Evolutionary conservation across 30 jellyfish, hydroid and myxozoan species (phyloP).

Genomic region (Rhopilema esculentum): DNA sequence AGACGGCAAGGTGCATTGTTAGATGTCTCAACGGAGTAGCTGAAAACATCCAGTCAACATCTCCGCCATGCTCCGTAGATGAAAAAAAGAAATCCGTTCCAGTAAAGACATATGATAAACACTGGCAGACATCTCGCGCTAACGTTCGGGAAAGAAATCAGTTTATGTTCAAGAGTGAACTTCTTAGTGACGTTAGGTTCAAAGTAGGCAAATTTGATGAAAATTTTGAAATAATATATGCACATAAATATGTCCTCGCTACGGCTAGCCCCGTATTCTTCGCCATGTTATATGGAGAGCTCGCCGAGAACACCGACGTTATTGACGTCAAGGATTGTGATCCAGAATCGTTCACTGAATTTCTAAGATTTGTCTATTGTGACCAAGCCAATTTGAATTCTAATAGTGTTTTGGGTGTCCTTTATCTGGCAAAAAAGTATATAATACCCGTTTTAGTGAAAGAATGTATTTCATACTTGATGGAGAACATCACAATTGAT

Average conservation of each 20-base stretch:
- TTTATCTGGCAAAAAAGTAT: slow-evolving; percentile 92
- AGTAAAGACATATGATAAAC: slow-evolving; percentile 11
- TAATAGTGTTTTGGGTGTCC: slow-evolving; percentile 79
- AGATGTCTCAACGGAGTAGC: background rate
- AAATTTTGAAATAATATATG: slow-evolving; percentile 62
- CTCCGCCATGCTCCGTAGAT: background rate
- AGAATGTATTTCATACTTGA: slow-evolving; percentile 79
- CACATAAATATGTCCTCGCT: slow-evolving; percentile 92
- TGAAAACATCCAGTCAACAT: background rate
- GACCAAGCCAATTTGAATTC: slow-evolving; percentile 81
- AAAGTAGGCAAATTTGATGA: slow-evolving; percentile 73
- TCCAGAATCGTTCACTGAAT: slow-evolving; percentile 91
- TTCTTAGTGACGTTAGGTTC: slow-evolving; percentile 90
- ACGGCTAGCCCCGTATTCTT: slow-evolving; percentile 98
- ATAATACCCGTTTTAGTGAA: slow-evolving; percentile 88
- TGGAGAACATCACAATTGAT: slow-evolving; percentile 88
- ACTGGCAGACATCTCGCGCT: slow-evolving; percentile 93
- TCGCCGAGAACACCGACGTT: slow-evolving; percentile 58
- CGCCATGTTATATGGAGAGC: slow-evolving; percentile 95
- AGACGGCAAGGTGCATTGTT: slow-evolving; percentile 12
- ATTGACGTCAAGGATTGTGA: slow-evolving; percentile 89
- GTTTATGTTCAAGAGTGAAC: slow-evolving; percentile 82
- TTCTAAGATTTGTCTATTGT: slow-evolving; percentile 86
- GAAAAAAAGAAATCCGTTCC: background rate
- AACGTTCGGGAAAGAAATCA: slow-evolving; percentile 87